A percentile compares a stretch with the other conserved stretches of the same genome.
Conservation (phyloP, 2,797 vertebrate genomes). For the Lophius americanus region DNA sequence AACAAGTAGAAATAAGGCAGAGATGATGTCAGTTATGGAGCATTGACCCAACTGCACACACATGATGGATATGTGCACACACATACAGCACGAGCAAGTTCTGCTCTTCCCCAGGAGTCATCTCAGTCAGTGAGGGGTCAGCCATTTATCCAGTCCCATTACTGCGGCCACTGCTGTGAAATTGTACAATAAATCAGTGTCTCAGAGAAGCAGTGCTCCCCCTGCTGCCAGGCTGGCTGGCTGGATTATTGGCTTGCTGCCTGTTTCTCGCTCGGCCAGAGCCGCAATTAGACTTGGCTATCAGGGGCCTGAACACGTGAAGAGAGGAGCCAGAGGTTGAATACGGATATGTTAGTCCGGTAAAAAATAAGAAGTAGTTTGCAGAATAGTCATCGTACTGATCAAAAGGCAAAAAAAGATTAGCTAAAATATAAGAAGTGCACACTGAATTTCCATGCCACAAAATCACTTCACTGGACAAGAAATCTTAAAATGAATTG, state of each 20-base stretch:
- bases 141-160: conserved; percentile 86
- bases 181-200: conserved; percentile 88
- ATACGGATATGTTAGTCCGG: conserved; percentile 21
- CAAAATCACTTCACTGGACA: too few species aligned
- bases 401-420: too few species aligned
- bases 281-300: conserved; percentile 49
- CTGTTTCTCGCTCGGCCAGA: conserved; percentile 41
- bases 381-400: not conserved
- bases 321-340: conserved; percentile 15
- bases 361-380: conserved; percentile 8
- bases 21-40: conserved; percentile 13
- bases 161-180: conserved; percentile 81
- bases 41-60: conserved; percentile 26
- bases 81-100: conserved; percentile 25
- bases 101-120: conserved; percentile 66
- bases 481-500: too few species aligned
- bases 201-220: conserved; percentile 67
- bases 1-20: conserved; percentile 17
- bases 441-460: too few species aligned
- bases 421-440: too few species aligned
- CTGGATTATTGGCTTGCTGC: conserved; percentile 31
- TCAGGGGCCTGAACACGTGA: conserved; percentile 1
- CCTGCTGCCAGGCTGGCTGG: conserved; percentile 56
- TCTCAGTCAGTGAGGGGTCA: conserved; percentile 79
- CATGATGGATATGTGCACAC: conserved; percentile 24